Base-by-base conservation (phyloP, 2,113 vertebrate species). In the Genyomyrus donnyi region DNA sequence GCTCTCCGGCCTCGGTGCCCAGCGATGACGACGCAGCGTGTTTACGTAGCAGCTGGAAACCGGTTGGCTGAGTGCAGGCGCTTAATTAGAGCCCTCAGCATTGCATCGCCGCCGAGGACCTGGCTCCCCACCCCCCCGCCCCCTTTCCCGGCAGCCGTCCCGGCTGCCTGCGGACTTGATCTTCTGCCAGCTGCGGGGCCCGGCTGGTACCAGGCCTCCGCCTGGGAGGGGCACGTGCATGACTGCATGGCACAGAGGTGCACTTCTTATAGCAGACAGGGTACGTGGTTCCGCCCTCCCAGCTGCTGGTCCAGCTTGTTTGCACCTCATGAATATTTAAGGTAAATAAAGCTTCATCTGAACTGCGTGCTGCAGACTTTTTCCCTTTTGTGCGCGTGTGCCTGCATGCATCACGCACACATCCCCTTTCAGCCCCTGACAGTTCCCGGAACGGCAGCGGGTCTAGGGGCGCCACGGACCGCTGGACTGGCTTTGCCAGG, bases 21-120 rank as follows among this genome's bases (percentile, higher is more conserved):
- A 27, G 50, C 49, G 8, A 62, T 17, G 85, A 66, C 52, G 35
- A 53, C 56, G 53, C 39, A 91, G 92, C 93, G 91, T 96, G 94
- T 96, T 96, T 95, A 95, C 94, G 90, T 95, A 95, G 95, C 95
- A 95, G 95, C 94, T 77, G 89, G 93, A 95, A 93, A 92, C 93
- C 92, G 45, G 88, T 89, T 90, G 91, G 92, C 89, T 92, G 88
- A 48, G 35, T 31, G 27, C 88, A 39, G 66, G 88, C 49, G 27
- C 94, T 91, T 94, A 94, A 94, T 96, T 94, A 94, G 93, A 94
- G 93, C 89, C 91, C 92, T 92, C 87, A 4, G 62, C 89, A 87
- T 90, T 91, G 93, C 94, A 93, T 93, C 88, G 56, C 27, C 89
- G 89, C 86, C 66, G 52, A 24, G 56, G 45, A 11, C 88, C 85